These are phyloP conservation scores for Pheosia tremula DNA, from an alignment of 2,888 invertebrate species.

Conservation along the genomic window DNA sequence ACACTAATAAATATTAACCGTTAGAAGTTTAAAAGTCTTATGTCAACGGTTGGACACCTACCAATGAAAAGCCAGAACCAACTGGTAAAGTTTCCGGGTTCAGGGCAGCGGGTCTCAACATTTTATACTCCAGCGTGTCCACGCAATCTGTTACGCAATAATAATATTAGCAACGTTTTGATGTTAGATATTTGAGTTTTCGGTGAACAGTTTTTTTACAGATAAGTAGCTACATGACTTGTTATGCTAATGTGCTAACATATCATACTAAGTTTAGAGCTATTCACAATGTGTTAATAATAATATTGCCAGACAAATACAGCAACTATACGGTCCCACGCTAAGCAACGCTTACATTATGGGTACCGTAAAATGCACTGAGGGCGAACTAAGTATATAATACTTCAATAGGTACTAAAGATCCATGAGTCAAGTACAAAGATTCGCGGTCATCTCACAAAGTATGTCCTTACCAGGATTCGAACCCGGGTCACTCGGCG, in stretches of 20 bases:
- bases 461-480: too few species aligned
- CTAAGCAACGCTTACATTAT: too few species aligned
- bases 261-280: too few species aligned
- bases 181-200: not conserved
- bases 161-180: not conserved
- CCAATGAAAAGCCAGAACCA: conserved; percentile 36
- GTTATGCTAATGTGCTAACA: conserved; percentile 9
- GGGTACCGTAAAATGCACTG: too few species aligned
- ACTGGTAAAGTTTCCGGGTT: conserved; percentile 32
- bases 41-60: conserved; percentile 34
- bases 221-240: not conserved
- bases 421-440: too few species aligned
- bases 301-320: too few species aligned
- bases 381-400: too few species aligned
- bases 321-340: too few species aligned
- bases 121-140: conserved; percentile 28
- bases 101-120: conserved; percentile 32
- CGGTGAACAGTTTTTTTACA: not conserved
- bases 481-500: too few species aligned
- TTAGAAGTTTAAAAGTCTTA: conserved; percentile 25
- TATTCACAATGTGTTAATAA: too few species aligned
- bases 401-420: too few species aligned
- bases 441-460: too few species aligned
- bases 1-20: conserved; percentile 50
- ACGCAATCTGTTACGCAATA: conserved; percentile 36